Percentiles rank a stretch among this genome's conserved stretches.
phyloP scores from a whole-genome alignment of 2,888 invertebrate species.

The Megaustenia siamemsis region DNA sequence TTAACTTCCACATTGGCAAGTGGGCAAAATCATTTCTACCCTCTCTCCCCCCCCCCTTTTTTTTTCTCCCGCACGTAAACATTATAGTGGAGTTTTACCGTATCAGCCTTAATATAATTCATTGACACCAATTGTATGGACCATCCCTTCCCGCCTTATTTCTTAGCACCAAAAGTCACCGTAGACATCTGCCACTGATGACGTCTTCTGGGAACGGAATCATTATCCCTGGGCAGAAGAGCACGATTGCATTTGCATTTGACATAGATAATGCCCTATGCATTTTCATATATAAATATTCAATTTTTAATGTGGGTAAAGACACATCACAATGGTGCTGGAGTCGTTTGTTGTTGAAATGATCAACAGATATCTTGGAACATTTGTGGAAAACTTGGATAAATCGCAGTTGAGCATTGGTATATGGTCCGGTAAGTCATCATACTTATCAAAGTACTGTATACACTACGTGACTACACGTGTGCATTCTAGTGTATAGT shows the following conservation, averaged over 20 bases:
- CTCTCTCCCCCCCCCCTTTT: too few species aligned
- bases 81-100: too few species aligned
- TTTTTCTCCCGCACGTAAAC: too few species aligned
- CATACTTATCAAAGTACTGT: too few species aligned
- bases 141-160: too few species aligned
- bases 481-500: too few species aligned
- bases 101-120: too few species aligned
- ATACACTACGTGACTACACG: too few species aligned
- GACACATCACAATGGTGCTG: conserved; percentile 89
- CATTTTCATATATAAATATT: background rate
- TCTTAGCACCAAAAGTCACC: too few species aligned
- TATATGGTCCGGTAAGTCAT: conserved; percentile 93
- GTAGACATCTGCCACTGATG: background rate
- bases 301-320: background rate
- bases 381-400: conserved; percentile 97
- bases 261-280: background rate
- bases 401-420: conserved; percentile 95
- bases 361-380: conserved; percentile 94
- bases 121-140: too few species aligned
- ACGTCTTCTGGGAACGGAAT: background rate
- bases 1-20: too few species aligned
- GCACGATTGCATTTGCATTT: background rate
- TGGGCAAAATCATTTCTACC: too few species aligned
- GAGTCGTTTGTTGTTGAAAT: conserved; percentile 95
- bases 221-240: background rate